phyloP scores from a whole-genome alignment of 2,888 invertebrate genomes.

The Nemurella pictetii region DNA sequence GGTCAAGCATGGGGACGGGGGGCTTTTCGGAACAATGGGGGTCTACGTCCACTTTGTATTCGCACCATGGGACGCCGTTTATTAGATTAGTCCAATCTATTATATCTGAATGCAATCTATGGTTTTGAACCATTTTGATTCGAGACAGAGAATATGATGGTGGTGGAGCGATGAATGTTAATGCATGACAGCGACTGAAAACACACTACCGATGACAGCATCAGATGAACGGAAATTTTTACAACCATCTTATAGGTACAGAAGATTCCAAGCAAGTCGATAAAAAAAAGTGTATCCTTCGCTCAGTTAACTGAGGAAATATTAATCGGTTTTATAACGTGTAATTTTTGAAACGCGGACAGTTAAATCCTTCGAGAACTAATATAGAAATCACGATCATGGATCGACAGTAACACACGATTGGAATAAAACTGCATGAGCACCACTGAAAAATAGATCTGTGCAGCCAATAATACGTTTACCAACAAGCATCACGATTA shows the following conservation, averaged over 20 bases:
- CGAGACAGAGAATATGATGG: neutral
- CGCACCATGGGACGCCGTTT: constrained; percentile 40
- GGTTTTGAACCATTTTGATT: constrained; percentile 8
- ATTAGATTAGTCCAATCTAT: constrained; percentile 42
- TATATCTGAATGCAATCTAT: constrained; percentile 32
- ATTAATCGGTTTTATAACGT: constrained; percentile 2
- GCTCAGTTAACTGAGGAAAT: neutral
- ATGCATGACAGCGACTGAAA: neutral
- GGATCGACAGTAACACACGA: neutral
- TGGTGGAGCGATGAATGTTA: neutral
- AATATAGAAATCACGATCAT: neutral
- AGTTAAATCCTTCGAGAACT: constrained; percentile 2
- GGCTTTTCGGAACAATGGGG: constrained; percentile 10
- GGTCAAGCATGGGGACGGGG: neutral
- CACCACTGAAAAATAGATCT: neutral
- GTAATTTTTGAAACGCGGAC: neutral
- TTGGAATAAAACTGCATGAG: neutral
- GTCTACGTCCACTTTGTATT: constrained; percentile 37
- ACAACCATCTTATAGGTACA: neutral
- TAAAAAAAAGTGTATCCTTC: neutral
- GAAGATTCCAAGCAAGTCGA: neutral
- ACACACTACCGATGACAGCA: neutral
- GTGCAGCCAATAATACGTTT: neutral
- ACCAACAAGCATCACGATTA: neutral
- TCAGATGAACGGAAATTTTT: neutral